A percentile compares a stretch with the other conserved stretches of the same genome.
Conservation (phyloP, 2,888 invertebrate species). For the Suillia variegata region DNA sequence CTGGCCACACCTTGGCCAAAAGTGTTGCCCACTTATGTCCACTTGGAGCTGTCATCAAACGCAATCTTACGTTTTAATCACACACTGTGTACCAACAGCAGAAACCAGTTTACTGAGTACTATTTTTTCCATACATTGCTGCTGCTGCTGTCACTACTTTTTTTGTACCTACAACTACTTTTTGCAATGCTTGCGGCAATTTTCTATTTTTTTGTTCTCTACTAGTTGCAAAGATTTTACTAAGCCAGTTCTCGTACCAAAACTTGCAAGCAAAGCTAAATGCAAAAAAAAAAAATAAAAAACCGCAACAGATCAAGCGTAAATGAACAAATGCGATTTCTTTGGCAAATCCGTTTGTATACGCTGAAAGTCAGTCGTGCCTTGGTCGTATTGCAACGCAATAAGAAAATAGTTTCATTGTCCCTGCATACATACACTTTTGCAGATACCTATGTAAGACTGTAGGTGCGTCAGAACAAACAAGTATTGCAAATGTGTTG, state of each 20-base stretch:
- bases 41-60: constrained; percentile 1
- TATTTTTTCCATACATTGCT: neutral
- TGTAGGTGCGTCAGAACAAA: too few relatives aligned
- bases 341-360: constrained; percentile 14
- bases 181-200: neutral
- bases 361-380: constrained; percentile 32
- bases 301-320: constrained; percentile 52
- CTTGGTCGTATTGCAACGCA: constrained; percentile 42
- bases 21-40: too few relatives aligned
- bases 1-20: too few relatives aligned
- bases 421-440: too few relatives aligned
- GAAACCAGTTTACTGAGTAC: neutral
- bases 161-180: neutral
- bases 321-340: constrained; percentile 51
- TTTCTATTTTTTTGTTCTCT: constrained; percentile 1
- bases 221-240: too few relatives aligned
- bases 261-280: neutral
- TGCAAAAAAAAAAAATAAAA: neutral
- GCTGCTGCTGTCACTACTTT: neutral
- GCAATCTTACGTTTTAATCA: constrained; percentile 3
- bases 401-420: neutral
- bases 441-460: too few relatives aligned
- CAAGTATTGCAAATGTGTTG: too few relatives aligned
- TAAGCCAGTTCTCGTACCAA: too few relatives aligned
- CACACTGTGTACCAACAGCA: neutral